Evolutionary conservation across 1,140 invertebrate genomes (phyloP).

Genomic region (Philopotamus ludificatus): DNA sequence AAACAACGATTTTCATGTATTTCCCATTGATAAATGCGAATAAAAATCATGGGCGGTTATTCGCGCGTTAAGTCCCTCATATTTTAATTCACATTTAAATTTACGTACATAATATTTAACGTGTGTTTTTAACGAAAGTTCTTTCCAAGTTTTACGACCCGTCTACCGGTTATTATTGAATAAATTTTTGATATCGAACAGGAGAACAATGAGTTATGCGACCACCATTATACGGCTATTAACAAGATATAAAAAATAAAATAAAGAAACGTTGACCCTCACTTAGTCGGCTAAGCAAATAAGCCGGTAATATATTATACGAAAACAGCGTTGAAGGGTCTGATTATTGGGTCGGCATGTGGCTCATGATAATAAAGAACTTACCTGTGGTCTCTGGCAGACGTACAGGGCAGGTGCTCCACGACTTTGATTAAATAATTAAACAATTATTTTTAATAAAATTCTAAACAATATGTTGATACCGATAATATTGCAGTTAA

Average conservation of each 20-base stretch:
- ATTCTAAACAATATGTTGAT: background rate
- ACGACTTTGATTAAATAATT: background rate
- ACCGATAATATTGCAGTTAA: too few species aligned
- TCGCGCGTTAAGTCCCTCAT: too few species aligned
- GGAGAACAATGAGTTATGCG: background rate
- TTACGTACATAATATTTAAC: too few species aligned
- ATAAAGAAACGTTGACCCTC: background rate
- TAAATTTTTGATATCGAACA: background rate
- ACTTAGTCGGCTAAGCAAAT: conserved; percentile 10
- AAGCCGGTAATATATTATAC: conserved; percentile 18
- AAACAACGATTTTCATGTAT: too few species aligned
- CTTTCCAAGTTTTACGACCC: too few species aligned
- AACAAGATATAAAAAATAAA: conserved; percentile 2
- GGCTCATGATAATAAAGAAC: conserved; percentile 20
- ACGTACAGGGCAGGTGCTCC: background rate
- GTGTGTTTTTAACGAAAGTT: too few species aligned
- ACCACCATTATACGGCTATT: conserved; percentile 8
- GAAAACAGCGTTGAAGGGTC: conserved; percentile 20
- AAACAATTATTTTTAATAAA: background rate
- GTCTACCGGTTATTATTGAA: background rate
- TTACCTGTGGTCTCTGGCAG: conserved; percentile 14
- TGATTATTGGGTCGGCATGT: conserved; percentile 15
- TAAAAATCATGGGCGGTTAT: too few species aligned
- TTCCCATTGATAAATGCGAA: too few species aligned
- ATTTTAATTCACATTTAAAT: too few species aligned